These are phyloP conservation scores for Eonycteris spelaea DNA, from an alignment of 2,113 vertebrate species.

Conservation along the genomic window DNA sequence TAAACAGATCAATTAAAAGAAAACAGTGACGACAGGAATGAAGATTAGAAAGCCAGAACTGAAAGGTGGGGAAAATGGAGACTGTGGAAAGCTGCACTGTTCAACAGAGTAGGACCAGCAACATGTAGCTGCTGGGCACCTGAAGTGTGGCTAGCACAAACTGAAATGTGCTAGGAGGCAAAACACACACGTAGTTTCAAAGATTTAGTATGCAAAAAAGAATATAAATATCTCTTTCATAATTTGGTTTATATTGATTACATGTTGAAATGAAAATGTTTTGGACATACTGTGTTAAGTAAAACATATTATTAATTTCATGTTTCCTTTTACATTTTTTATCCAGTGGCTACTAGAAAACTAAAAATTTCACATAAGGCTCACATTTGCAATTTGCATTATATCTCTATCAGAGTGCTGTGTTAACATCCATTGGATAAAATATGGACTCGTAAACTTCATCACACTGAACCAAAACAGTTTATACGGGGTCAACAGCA, in stretches of 20 bases:
- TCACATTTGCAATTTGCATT: neutral
- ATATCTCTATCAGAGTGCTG: neutral
- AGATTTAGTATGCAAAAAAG: neutral
- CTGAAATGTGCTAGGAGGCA: neutral
- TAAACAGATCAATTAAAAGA: neutral
- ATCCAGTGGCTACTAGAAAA: neutral
- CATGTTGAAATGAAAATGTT: neutral
- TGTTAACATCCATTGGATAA: neutral
- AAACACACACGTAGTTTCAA: neutral
- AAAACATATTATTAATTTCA: neutral
- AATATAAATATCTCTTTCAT: neutral
- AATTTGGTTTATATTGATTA: neutral
- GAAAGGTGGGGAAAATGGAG: neutral
- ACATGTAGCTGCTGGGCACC: neutral
- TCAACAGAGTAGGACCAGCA: neutral
- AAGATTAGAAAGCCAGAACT: conserved; percentile 20
- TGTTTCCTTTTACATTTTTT: neutral
- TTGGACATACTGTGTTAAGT: neutral
- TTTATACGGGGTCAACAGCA: neutral
- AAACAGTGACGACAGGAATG: neutral
- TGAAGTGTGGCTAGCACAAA: neutral
- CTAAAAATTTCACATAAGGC: neutral
- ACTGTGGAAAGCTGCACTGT: neutral
- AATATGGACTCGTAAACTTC: neutral
- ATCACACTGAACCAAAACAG: neutral